phyloP scores from a whole-genome alignment of 1,140 invertebrate genomes.

The Ceratoteleas bidentatus region DNA sequence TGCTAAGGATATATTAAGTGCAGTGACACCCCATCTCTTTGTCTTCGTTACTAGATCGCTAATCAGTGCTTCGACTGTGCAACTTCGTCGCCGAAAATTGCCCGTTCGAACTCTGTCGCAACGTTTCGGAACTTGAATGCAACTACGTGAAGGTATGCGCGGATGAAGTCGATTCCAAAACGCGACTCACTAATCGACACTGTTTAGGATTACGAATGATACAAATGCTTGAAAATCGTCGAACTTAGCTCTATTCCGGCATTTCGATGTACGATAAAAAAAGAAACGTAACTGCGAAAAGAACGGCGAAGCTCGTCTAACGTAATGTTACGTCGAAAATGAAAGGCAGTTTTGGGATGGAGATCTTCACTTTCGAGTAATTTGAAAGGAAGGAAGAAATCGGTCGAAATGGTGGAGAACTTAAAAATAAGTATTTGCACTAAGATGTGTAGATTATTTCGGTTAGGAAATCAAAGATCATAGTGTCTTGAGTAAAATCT shows the following conservation, averaged over 20 bases:
- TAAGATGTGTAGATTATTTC: no score
- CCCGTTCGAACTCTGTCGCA: background rate
- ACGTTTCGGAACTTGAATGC: background rate
- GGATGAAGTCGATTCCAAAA: background rate
- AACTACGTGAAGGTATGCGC: background rate
- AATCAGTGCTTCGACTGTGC: constrained; percentile 4
- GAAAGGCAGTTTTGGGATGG: background rate
- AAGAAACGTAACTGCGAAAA: constrained; percentile 11
- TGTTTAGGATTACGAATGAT: constrained; percentile 1
- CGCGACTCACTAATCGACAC: background rate
- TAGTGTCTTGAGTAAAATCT: no score
- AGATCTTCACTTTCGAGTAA: background rate
- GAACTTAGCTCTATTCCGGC: constrained; percentile 44
- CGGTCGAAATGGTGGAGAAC: no score
- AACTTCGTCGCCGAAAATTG: background rate
- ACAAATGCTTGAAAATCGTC: constrained; percentile 33
- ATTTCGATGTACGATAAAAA: constrained; percentile 27
- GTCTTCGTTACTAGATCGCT: constrained; percentile 18
- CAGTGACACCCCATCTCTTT: constrained; percentile 17
- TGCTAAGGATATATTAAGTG: constrained; percentile 25
- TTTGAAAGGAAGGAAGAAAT: no score
- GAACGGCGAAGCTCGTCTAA: constrained; percentile 36
- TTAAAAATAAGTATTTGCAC: no score
- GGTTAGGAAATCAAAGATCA: no score
- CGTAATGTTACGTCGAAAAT: constrained; percentile 50